These are phyloP conservation scores for Metridium senile DNA, from an alignment of 92 coral and sea anemone species.

Conservation along the genomic window DNA sequence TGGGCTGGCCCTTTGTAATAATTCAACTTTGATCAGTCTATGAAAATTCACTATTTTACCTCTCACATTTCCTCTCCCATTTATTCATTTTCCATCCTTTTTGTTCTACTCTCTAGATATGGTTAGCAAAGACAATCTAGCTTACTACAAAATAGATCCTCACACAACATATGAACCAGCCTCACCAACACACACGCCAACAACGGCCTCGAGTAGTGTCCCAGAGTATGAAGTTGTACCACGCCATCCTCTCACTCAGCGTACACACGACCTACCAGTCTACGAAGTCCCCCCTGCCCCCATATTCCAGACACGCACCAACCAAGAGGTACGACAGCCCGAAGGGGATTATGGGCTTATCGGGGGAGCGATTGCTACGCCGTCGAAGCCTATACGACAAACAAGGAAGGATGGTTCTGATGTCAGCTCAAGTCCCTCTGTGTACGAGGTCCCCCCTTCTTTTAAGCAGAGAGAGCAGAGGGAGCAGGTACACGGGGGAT, in stretches of 20 bases:
- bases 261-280: conserved; percentile 25
- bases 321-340: background rate
- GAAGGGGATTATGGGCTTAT: conserved; percentile 46
- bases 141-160: conserved; percentile 38
- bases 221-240: conserved; percentile 41
- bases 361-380: conserved; percentile 17
- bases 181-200: conserved; percentile 11
- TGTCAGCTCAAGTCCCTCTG: conserved; percentile 8
- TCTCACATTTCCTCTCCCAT: background rate
- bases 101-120: conserved; percentile 55
- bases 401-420: background rate
- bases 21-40: too few species aligned
- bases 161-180: conserved; percentile 2
- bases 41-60: too few species aligned
- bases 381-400: conserved; percentile 8
- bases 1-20: too few species aligned
- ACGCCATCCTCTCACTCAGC: conserved; percentile 9
- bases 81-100: background rate
- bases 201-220: conserved; percentile 4
- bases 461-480: conserved; percentile 19
- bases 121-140: conserved; percentile 46
- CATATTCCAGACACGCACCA: conserved; percentile 5
- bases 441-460: conserved; percentile 39
- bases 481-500: background rate
- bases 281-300: conserved; percentile 59